Percentiles rank a stretch among this genome's conserved stretches.
phyloP scores from a whole-genome alignment of 1,140 invertebrate species.

The Medauroidea extradentata region DNA sequence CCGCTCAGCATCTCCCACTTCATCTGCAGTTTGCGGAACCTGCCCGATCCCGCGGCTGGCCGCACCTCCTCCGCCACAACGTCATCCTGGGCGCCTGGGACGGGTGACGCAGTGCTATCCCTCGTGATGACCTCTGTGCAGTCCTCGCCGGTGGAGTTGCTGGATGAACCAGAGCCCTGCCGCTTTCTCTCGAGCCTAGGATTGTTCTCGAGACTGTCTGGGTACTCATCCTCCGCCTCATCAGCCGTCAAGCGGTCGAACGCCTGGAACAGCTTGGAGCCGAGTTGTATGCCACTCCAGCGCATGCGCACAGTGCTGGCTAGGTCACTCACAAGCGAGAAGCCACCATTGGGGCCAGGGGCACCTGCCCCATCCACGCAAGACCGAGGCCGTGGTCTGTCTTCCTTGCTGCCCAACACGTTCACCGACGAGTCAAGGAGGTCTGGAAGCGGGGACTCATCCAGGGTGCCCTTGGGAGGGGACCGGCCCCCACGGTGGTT shows the following conservation, averaged over 20 bases:
- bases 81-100: neutral
- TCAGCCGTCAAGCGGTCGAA: slow-evolving; percentile 64
- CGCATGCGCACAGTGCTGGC: slow-evolving; percentile 58
- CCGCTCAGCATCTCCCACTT: slow-evolving; percentile 78
- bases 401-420: slow-evolving; percentile 41
- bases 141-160: slow-evolving; percentile 7
- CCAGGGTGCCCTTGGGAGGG: too few species aligned
- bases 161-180: neutral
- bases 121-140: neutral
- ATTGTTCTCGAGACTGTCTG: slow-evolving; percentile 62
- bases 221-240: slow-evolving; percentile 66
- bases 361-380: slow-evolving; percentile 20
- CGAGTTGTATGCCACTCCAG: slow-evolving; percentile 67
- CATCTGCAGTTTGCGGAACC: slow-evolving; percentile 72
- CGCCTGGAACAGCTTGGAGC: slow-evolving; percentile 63
- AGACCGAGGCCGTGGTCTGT: neutral
- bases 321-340: slow-evolving; percentile 37
- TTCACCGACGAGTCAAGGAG: slow-evolving; percentile 51
- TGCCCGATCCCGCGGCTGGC: neutral
- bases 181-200: slow-evolving; percentile 27
- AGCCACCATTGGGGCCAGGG: neutral
- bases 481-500: neutral
- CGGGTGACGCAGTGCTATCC: neutral
- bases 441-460: slow-evolving; percentile 47
- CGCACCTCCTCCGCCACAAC: too few species aligned